phyloP scores from a whole-genome alignment of 37 sponge, comb jelly and placozoan genomes.

The Mnemiopsis leidyi region DNA sequence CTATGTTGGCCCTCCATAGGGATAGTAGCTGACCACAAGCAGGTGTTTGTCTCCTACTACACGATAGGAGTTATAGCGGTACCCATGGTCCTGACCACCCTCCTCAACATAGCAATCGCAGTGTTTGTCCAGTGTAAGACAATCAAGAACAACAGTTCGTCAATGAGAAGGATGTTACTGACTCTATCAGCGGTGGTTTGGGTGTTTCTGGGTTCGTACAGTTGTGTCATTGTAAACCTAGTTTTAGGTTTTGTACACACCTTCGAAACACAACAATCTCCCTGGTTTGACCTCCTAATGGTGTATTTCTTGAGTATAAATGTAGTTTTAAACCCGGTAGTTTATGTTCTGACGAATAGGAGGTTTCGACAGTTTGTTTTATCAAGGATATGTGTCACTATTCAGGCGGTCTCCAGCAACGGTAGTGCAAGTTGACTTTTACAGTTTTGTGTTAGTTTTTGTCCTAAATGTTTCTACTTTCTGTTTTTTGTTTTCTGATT shows the following conservation, averaged over 20 bases:
- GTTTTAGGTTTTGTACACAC: neutral
- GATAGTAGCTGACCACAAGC: neutral
- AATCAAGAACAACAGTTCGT: neutral
- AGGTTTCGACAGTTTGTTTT: neutral
- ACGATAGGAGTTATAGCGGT: neutral
- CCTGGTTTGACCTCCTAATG: neutral
- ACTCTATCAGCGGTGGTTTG: neutral
- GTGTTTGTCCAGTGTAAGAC: neutral
- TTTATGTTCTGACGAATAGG: neutral
- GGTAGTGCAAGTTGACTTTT: neutral
- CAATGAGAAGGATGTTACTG: neutral
- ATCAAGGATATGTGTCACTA: neutral
- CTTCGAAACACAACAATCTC: neutral
- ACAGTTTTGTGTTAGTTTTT: too few relatives aligned
- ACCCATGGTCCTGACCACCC: neutral
- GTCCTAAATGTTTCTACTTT: too few relatives aligned
- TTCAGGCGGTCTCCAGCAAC: neutral
- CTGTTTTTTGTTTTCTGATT: too few relatives aligned
- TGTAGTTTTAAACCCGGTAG: neutral
- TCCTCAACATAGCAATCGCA: neutral
- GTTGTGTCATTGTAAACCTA: neutral
- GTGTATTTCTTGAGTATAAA: neutral
- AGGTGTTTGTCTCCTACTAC: neutral
- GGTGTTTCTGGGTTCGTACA: neutral
- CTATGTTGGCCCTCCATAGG: neutral